Evolutionary conservation across 2,113 vertebrate genomes (phyloP).

Genomic region (Sorex araneus): DNA sequence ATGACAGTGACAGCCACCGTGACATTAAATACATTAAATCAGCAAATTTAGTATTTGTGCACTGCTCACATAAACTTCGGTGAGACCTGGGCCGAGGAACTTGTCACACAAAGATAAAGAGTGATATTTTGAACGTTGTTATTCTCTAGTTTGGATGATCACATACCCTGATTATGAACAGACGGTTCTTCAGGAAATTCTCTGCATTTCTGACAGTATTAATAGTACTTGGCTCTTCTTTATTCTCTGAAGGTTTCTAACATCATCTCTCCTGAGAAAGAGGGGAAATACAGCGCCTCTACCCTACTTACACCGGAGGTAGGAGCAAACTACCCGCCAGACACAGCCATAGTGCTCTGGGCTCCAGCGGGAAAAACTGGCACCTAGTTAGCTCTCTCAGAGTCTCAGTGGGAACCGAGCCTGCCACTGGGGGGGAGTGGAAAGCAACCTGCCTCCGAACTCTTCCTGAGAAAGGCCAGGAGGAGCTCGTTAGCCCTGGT

Average conservation of each 20-base stretch:
- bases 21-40: neutral
- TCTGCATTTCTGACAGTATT: neutral
- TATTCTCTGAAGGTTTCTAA: conserved; percentile 41
- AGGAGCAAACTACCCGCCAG: conserved; percentile 70
- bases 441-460: neutral
- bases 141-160: neutral
- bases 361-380: neutral
- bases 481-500: neutral
- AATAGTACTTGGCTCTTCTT: neutral
- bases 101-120: neutral
- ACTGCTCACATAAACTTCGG: neutral
- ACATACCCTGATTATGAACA: neutral
- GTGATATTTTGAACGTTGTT: neutral
- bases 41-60: neutral
- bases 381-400: neutral
- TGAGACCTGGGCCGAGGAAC: neutral
- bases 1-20: too few species aligned
- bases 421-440: neutral
- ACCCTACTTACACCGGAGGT: conserved; percentile 68
- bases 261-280: conserved; percentile 61
- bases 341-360: conserved; percentile 48
- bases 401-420: conserved; percentile 6
- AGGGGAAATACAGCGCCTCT: conserved; percentile 64
- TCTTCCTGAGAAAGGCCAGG: neutral
- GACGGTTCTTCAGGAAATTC: neutral